These are phyloP conservation scores for Phalloptychus januarius DNA, from an alignment of 2,797 vertebrate genomes.

Conservation along the genomic window DNA sequence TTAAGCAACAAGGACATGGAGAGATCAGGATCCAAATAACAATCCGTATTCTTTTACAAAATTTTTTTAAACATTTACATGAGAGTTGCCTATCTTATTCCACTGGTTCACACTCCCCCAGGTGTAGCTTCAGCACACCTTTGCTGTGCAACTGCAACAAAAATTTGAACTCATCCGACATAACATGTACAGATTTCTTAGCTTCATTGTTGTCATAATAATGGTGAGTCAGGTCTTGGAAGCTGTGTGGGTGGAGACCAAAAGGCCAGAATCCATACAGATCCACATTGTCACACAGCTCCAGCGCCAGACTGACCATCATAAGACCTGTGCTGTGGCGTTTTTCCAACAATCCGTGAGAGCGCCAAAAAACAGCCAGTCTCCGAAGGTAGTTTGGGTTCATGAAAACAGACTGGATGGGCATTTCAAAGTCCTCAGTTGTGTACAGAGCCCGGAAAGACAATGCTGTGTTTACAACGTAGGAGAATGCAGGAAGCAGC, in stretches of 20 bases:
- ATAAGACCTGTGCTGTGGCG: not conserved
- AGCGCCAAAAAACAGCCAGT: conserved; percentile 87
- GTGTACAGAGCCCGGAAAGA: not conserved
- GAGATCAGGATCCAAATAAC: too few species aligned
- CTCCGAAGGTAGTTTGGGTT: conserved; percentile 81
- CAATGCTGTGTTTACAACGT: not conserved
- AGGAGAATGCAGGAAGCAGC: not conserved
- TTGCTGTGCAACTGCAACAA: conserved; percentile 86
- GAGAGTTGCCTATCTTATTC: not conserved
- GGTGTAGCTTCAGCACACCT: conserved; percentile 88
- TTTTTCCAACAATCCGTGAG: conserved; percentile 78
- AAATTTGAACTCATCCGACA: conserved; percentile 89
- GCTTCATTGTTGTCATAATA: conserved; percentile 80
- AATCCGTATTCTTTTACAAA: too few species aligned
- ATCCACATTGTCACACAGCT: not conserved
- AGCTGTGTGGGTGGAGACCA: not conserved
- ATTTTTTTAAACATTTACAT: not conserved
- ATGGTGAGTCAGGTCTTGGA: conserved; percentile 80
- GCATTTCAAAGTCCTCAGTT: not conserved
- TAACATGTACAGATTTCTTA: conserved; percentile 85
- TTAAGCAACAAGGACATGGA: too few species aligned
- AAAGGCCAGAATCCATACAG: conserved; percentile 1
- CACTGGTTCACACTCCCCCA: conserved; percentile 77
- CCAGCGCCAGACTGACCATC: not conserved
- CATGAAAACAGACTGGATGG: not conserved